These are phyloP conservation scores for Notothenia rossii DNA, from an alignment of 2,113 vertebrate species.

Conservation along the genomic window DNA sequence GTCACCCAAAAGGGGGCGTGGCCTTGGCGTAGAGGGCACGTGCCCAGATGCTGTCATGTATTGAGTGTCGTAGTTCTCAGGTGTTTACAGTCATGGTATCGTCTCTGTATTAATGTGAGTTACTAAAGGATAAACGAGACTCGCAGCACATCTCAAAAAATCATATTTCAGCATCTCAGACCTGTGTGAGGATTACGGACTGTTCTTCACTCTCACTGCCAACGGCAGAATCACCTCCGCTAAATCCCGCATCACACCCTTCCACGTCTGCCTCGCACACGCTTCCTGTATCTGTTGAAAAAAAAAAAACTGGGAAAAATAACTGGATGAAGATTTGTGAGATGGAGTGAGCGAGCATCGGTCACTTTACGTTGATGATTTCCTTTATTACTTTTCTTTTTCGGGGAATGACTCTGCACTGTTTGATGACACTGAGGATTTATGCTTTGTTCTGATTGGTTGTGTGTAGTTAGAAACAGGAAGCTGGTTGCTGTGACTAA, in stretches of 20 bases:
- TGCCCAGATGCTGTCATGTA: no score
- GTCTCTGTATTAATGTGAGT: background rate
- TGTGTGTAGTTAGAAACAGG: conserved; percentile 45
- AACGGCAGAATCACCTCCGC: background rate
- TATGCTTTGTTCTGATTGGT: conserved; percentile 60
- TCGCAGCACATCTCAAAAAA: conserved; percentile 2
- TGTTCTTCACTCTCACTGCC: conserved; percentile 2
- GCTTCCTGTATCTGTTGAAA: conserved; percentile 53
- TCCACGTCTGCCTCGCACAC: conserved; percentile 36
- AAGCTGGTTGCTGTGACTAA: conserved; percentile 62
- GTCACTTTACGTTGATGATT: conserved; percentile 55
- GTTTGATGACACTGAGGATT: conserved; percentile 30
- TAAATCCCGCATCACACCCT: background rate
- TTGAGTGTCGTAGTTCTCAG: background rate
- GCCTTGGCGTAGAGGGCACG: no score
- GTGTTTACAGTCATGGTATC: background rate
- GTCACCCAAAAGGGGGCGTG: no score
- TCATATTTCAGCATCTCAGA: background rate
- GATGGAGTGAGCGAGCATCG: conserved; percentile 27
- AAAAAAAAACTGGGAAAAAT: conserved; percentile 16
- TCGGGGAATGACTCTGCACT: conserved; percentile 27
- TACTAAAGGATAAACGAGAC: background rate
- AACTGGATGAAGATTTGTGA: background rate
- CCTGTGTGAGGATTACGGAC: background rate
- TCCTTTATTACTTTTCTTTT: conserved; percentile 3